Percentiles rank a stretch among this genome's conserved stretches.
phyloP scores from a whole-genome alignment of 2,888 invertebrate species.

The Heteromurus nitidus region DNA sequence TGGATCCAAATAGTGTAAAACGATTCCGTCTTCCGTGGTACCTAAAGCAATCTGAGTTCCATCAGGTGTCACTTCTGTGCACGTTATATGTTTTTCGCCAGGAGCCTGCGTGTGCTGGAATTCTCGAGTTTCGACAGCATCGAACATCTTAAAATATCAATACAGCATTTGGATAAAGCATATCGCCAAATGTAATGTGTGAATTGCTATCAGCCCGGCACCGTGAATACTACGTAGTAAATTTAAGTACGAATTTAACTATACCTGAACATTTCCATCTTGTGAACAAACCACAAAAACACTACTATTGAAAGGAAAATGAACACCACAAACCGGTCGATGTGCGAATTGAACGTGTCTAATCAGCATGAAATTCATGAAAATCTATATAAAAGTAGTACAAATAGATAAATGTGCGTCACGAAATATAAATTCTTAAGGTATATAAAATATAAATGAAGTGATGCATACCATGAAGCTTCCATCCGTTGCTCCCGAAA shows the following conservation, averaged over 20 bases:
- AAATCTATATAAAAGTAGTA: conserved; percentile 13
- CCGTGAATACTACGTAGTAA: too few relatives aligned
- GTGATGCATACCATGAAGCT: conserved; percentile 61
- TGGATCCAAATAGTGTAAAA: conserved; percentile 40
- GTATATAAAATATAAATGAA: too few relatives aligned
- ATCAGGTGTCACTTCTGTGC: conserved; percentile 33
- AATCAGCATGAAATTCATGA: conserved; percentile 44
- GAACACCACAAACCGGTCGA: conserved; percentile 34
- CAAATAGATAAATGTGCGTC: neutral
- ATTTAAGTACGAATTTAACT: too few relatives aligned
- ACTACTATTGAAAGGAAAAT: conserved; percentile 46
- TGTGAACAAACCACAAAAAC: conserved; percentile 53
- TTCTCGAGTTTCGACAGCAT: conserved; percentile 32
- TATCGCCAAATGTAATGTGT: too few relatives aligned
- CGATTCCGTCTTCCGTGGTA: conserved; percentile 56
- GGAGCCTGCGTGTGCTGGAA: conserved; percentile 19
- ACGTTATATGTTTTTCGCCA: conserved; percentile 34
- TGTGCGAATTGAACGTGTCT: conserved; percentile 13
- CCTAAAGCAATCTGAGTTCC: conserved; percentile 61
- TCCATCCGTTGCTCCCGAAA: conserved; percentile 54
- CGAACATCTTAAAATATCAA: conserved; percentile 50
- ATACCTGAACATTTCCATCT: conserved; percentile 58
- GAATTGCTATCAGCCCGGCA: too few relatives aligned
- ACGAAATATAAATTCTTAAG: too few relatives aligned
- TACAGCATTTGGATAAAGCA: too few relatives aligned